phyloP scores from a whole-genome alignment of 2,797 vertebrate species.

The Decapterus maruadsi region DNA sequence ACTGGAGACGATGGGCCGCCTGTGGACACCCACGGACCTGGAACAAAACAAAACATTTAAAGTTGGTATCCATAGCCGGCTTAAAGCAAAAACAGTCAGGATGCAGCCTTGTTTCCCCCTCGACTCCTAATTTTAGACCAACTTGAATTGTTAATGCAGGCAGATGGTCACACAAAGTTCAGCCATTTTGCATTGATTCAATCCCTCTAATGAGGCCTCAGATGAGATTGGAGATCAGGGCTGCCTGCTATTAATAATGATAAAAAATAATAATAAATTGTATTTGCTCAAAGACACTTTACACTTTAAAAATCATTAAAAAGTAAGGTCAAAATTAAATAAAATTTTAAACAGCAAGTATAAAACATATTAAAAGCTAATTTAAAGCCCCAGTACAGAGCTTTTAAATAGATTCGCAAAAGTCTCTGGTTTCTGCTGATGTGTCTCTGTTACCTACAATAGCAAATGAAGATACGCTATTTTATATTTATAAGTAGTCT shows the following conservation, averaged over 20 bases:
- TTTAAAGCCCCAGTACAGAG: no score
- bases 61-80: slow-evolving; percentile 61
- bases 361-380: no score
- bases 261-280: no score
- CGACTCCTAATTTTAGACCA: slow-evolving; percentile 29
- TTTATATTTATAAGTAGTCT: no score
- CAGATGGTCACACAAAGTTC: slow-evolving; percentile 56
- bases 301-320: no score
- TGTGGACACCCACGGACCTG: slow-evolving; percentile 63
- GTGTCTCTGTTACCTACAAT: no score
- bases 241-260: neutral
- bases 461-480: no score
- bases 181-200: slow-evolving; percentile 8
- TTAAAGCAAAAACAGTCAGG: slow-evolving; percentile 51
- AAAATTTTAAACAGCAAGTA: no score
- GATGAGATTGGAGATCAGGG: neutral
- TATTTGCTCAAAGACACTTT: no score
- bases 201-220: slow-evolving; percentile 25
- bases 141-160: slow-evolving; percentile 59
- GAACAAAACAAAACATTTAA: slow-evolving; percentile 73
- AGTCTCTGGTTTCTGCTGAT: no score
- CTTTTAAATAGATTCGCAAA: no score
- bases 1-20: slow-evolving; percentile 38
- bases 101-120: slow-evolving; percentile 41
- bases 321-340: no score